Percentiles rank a stretch among this genome's conserved stretches.
These are phyloP conservation scores for Leptinotarsa texana DNA, from an alignment of 1,140 invertebrate species.

Conservation along the genomic window DNA sequence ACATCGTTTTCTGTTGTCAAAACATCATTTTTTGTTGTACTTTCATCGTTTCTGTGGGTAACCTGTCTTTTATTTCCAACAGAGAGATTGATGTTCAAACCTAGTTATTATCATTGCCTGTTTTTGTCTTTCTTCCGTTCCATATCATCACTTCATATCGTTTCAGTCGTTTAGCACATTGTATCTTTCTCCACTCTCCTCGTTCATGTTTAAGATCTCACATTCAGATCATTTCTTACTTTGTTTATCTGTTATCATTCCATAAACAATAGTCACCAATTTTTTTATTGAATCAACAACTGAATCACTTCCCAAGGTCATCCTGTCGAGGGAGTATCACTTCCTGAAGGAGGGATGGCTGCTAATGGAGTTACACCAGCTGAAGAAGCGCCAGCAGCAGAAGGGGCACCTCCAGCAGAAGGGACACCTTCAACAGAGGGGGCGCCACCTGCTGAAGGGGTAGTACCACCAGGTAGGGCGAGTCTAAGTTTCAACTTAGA, in stretches of 20 bases:
- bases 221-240: background rate
- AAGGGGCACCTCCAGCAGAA: constrained; percentile 46
- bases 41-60: constrained; percentile 31
- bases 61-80: constrained; percentile 37
- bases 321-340: constrained; percentile 43
- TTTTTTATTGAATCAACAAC: background rate
- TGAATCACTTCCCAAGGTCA: background rate
- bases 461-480: constrained; percentile 43
- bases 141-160: too few species aligned
- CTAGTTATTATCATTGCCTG: background rate
- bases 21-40: constrained; percentile 35
- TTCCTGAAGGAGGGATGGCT: constrained; percentile 44
- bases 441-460: constrained; percentile 53
- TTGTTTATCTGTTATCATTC: background rate
- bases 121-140: background rate
- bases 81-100: background rate
- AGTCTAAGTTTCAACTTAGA: constrained; percentile 28
- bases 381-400: constrained; percentile 52
- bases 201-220: background rate
- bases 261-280: background rate
- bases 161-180: too few species aligned
- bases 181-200: too few species aligned
- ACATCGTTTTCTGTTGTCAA: constrained; percentile 23
- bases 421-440: constrained; percentile 43
- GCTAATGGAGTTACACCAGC: constrained; percentile 45